Evolutionary conservation across 2,888 invertebrate genomes (phyloP).

Genomic region (Xestia rhomboidea): DNA sequence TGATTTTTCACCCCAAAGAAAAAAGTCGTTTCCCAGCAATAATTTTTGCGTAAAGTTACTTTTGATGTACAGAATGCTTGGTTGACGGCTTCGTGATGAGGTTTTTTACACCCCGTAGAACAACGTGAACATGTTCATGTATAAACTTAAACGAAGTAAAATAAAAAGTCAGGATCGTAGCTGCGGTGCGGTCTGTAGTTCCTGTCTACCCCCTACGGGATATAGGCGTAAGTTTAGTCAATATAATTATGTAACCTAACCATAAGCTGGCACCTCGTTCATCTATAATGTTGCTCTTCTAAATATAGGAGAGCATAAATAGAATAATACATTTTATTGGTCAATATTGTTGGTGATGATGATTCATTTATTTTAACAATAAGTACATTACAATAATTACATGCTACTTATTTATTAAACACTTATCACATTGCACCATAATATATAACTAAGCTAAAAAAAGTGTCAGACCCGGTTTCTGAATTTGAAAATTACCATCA

Average conservation of each 20-base stretch:
- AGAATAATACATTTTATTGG: background rate
- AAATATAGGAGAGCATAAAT: background rate
- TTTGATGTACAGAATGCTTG: too few relatives aligned
- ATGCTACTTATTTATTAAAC: conserved; percentile 4
- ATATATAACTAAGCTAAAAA: conserved; percentile 7
- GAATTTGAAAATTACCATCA: too few relatives aligned
- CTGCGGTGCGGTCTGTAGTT: background rate
- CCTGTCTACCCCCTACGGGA: background rate
- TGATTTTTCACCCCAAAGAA: too few relatives aligned
- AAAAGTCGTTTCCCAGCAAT: too few relatives aligned
- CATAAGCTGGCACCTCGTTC: too few relatives aligned
- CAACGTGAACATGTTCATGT: too few relatives aligned
- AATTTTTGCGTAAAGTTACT: too few relatives aligned
- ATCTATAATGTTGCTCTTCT: background rate
- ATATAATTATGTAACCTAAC: background rate
- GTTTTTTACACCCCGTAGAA: too few relatives aligned
- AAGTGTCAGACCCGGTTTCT: too few relatives aligned
- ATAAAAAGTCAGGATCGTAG: background rate
- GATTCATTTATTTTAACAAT: conserved; percentile 16
- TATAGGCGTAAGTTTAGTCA: background rate
- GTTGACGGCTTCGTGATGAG: too few relatives aligned
- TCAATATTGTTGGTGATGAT: background rate
- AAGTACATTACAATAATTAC: conserved; percentile 5
- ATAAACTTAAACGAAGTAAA: too few relatives aligned
- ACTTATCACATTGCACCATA: conserved; percentile 24